Evolutionary conservation across 2,888 invertebrate genomes (phyloP), one percentile per base, ranked within the genome.

Genomic region (Epistrophe eligans): DNA sequence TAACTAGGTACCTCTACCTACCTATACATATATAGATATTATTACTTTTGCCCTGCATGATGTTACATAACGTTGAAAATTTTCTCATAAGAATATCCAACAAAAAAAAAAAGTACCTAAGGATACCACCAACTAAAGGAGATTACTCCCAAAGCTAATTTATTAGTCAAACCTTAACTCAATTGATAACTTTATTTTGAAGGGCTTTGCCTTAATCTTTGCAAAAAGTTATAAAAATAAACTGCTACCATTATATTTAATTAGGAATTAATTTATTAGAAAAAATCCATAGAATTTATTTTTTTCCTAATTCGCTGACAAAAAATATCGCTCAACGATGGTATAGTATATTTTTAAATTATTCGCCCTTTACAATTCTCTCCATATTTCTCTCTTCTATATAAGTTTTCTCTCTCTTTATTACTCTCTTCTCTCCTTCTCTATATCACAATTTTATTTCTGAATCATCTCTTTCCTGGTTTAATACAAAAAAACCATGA

Each of bases 401-500:
- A 7, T 38, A 19, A 38, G 17, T 40, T 1, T 35, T 8, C 35
- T 73, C 79, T 71, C 43, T 48, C 70, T 62, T 0, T 32, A 35
- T 2, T 38, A 6, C 24, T 70, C 79, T 71, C 45, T 48, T 62
- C 52, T 84, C 60, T 80, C 77, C 45, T 5, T 38, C 13, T 10
- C 43, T 38, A 50, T 62, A 55, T 58, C 38, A 43, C 1, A 45
- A 50, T 70, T 45, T 9, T 15, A 13, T 35, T 13, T 58, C 15
- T 67, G 67, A 50, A 67, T 67, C 67, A 67, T 67, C 67, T 67
- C 67, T 35, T 67, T 35, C 35, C 38, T 19, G 8, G 35, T 66
- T 48, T 50, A 8, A 19, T 28, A 67, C 50, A 67, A 50, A 72
- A n/a, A 74, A 83, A 72, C 71, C 74, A 88, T 88, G 88, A 88